phyloP scores from a whole-genome alignment of 2,797 vertebrate species.

The Simalia tracyae region DNA sequence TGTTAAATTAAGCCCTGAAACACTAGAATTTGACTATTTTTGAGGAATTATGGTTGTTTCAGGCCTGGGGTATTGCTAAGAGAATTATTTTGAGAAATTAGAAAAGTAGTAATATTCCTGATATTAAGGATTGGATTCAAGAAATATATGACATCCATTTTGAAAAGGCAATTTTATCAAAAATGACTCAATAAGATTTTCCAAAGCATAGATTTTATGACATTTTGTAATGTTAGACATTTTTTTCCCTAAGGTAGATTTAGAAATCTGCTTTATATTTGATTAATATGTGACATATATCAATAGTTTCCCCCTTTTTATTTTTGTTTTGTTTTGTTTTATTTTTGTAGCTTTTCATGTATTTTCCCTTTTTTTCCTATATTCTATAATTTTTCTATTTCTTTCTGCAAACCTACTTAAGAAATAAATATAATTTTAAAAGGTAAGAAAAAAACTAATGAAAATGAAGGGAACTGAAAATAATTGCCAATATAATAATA shows the following conservation, averaged over 20 bases:
- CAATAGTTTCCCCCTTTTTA: background rate
- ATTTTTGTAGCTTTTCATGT: background rate
- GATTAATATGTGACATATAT: background rate
- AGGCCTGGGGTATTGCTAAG: background rate
- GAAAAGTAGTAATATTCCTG: background rate
- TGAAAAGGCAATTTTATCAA: background rate
- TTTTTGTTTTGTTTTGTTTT: background rate
- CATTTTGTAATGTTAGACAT: background rate
- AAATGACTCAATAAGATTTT: background rate
- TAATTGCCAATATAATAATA: no score
- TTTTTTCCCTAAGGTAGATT: background rate
- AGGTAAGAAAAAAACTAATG: no score
- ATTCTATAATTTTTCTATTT: background rate
- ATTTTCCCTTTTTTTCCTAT: background rate
- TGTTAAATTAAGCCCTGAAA: background rate
- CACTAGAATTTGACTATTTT: background rate
- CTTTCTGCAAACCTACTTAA: background rate
- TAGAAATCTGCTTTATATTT: background rate
- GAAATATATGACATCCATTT: background rate
- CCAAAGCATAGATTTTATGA: background rate
- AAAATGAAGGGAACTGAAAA: no score
- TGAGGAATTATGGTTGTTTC: background rate
- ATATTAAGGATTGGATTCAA: background rate
- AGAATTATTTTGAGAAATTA: background rate
- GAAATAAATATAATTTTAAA: no score